Evolutionary conservation across 2,113 vertebrate genomes (phyloP).

Genomic region (Lophius piscatorius): DNA sequence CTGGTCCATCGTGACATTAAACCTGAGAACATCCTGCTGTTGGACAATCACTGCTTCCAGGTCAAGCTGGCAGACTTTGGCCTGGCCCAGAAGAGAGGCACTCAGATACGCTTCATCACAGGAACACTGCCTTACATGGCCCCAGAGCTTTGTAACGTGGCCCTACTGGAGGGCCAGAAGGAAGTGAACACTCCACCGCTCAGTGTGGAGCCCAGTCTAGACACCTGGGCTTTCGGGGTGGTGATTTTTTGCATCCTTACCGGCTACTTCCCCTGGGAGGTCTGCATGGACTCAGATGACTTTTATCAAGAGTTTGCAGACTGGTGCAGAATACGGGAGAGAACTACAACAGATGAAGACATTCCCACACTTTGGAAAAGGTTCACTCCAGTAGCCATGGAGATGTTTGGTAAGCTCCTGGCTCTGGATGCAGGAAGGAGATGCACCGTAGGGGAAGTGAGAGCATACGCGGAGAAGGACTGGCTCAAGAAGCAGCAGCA

Average conservation of each 20-base stretch:
- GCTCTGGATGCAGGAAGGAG: constrained; percentile 80
- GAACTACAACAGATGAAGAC: constrained; percentile 58
- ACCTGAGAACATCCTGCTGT: constrained; percentile 91
- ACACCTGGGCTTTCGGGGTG: constrained; percentile 92
- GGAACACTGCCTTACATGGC: constrained; percentile 92
- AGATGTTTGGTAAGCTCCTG: constrained; percentile 87
- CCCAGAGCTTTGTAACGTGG: constrained; percentile 85
- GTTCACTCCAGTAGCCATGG: constrained; percentile 82
- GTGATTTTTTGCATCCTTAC: constrained; percentile 94
- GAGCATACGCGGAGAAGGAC: constrained; percentile 76
- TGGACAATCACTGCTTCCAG: constrained; percentile 82
- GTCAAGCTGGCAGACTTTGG: constrained; percentile 94
- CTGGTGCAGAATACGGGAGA: constrained; percentile 79
- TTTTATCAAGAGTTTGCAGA: constrained; percentile 91
- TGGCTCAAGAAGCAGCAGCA: constrained; percentile 69
- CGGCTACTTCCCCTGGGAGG: constrained; percentile 94
- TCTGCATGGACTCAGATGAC: constrained; percentile 82
- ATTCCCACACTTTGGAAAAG: constrained; percentile 86
- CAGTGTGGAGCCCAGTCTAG: constrained; percentile 87
- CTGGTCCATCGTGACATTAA: constrained; percentile 94
- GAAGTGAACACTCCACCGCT: constrained; percentile 77
- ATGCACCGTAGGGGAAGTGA: constrained; percentile 72
- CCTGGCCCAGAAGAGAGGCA: constrained; percentile 88
- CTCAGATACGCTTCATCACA: constrained; percentile 86
- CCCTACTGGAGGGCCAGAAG: constrained; percentile 65